These are phyloP conservation scores for Zhuqinia jingwanae DNA, from an alignment of 2,888 invertebrate genomes.

Conservation along the genomic window DNA sequence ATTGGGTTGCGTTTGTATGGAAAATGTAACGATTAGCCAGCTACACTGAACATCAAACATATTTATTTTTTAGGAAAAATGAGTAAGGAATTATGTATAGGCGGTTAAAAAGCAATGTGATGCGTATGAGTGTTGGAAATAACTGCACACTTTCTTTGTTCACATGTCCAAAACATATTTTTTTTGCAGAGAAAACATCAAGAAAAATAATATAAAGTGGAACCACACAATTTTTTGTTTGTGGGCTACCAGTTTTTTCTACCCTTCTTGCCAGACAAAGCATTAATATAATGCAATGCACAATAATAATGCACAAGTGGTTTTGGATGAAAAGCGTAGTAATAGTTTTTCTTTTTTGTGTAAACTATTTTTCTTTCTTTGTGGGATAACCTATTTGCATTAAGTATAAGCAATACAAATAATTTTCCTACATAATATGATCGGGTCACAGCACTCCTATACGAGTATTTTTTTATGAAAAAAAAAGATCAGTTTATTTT, in stretches of 20 bases:
- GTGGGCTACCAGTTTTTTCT: background rate
- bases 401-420: background rate
- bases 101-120: no score
- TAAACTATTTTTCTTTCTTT: background rate
- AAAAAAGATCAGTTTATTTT: constrained; percentile 34
- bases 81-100: background rate
- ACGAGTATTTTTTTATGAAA: background rate
- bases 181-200: no score
- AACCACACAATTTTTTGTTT: background rate
- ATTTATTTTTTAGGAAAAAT: no score
- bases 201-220: no score
- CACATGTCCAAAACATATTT: no score
- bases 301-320: background rate
- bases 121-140: background rate
- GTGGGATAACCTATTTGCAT: background rate
- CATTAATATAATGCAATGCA: background rate
- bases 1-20: background rate
- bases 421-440: background rate
- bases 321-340: background rate
- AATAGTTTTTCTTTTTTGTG: background rate
- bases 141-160: background rate
- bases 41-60: no score
- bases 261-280: background rate
- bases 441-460: background rate
- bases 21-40: background rate